Evolutionary conservation across 1,140 invertebrate genomes (phyloP), one percentile per base, ranked within the genome.

Genomic region (Cardiocondyla obscurior): DNA sequence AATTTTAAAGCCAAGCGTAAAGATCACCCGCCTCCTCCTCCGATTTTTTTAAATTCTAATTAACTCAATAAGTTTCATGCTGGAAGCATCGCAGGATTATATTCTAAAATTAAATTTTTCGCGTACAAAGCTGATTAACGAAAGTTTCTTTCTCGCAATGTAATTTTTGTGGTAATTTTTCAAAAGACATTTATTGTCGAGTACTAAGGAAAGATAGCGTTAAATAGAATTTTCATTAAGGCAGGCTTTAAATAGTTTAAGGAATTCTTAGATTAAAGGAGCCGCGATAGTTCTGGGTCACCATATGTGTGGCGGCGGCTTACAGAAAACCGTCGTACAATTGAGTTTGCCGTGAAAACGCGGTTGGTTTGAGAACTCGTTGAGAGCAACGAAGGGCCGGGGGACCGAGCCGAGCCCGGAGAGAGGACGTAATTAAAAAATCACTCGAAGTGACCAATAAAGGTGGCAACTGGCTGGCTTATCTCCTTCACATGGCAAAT

Each of bases 401-500:
- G n/a, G 65, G n/a, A 42, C 49, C 46, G 33, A 57, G 42, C 42
- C 46, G 51, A 81, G 67, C 19, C 81, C 57, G 82, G n/a, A n/a
- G n/a, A 84, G 60, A 62, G 73, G 77, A 76, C 81, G 88, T 90
- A 90, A 90, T 90, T 90, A 89, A 90, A 90, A 85, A 90, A 85
- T 82, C 83, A 89, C 85, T 84, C 70, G 57, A 82, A 89, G 82
- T 49, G 62, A 30, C 65, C 73, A 74, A 87, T 87, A 82, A 64
- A 81, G 77, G 79, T 72, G 73, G 82, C 58, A 72, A 85, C 82
- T 46, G 77, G 58, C 7, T 60, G 64, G 84, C 69, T 83, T 82
- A 73, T 85, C 73, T 79, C 67, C 67, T 77, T 81, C 58, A 53
- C 33, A 42, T 51, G 67, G 81, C 77, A 58, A 88, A 85, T 82